phyloP scores from a whole-genome alignment of 2,113 vertebrate species.

The Synchiropus splendidus region DNA sequence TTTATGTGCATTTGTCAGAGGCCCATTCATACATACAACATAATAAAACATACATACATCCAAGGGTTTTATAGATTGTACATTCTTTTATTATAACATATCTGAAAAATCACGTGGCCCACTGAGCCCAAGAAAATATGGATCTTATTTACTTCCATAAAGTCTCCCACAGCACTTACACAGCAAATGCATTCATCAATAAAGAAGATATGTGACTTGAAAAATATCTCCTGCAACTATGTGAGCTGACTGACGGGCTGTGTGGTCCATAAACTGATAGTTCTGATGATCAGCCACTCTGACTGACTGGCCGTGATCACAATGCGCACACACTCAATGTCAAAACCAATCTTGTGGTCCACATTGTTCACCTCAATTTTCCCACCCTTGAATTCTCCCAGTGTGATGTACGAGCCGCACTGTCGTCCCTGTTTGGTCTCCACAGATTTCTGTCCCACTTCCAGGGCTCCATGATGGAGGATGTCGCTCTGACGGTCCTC shows the following conservation, averaged over 20 bases:
- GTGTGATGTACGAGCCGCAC: slow-evolving; percentile 76
- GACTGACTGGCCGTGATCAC: slow-evolving; percentile 83
- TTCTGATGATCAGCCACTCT: slow-evolving; percentile 90
- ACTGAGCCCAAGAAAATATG: slow-evolving; percentile 46
- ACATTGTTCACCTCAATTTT: slow-evolving; percentile 82
- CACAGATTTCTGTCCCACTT: slow-evolving; percentile 77
- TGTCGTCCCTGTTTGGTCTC: slow-evolving; percentile 73
- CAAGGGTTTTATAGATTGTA: no score
- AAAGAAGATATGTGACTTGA: slow-evolving; percentile 1
- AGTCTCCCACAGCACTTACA: slow-evolving; percentile 16
- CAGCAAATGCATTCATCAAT: slow-evolving; percentile 9
- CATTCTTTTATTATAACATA: background rate
- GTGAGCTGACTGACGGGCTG: slow-evolving; percentile 63
- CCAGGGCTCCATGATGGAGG: slow-evolving; percentile 81
- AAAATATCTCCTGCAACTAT: slow-evolving; percentile 7
- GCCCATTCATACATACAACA: no score
- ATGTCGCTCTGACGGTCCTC: slow-evolving; percentile 88
- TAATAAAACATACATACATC: no score
- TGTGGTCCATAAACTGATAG: slow-evolving; percentile 86
- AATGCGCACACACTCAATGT: slow-evolving; percentile 84
- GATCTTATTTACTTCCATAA: slow-evolving; percentile 28
- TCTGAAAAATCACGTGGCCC: slow-evolving; percentile 16
- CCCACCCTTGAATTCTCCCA: slow-evolving; percentile 86
- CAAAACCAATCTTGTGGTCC: slow-evolving; percentile 83
- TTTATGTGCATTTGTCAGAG: no score